Percentiles rank a stretch among this genome's conserved stretches.
These are phyloP conservation scores for Pecten maximus DNA, from an alignment of 2,888 invertebrate species.

Conservation along the genomic window DNA sequence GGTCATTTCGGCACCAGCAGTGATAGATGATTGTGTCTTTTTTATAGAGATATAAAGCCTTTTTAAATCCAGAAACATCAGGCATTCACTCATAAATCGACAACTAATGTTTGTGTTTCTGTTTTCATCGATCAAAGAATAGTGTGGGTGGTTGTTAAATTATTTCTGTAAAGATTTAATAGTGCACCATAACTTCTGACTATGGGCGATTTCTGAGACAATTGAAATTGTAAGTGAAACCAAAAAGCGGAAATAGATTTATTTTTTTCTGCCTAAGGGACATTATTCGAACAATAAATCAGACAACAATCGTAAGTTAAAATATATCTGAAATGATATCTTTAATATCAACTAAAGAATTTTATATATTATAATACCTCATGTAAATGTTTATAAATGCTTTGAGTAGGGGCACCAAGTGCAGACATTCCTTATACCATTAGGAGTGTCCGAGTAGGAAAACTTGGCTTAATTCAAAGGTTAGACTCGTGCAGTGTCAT, in stretches of 20 bases:
- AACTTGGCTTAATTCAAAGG: background rate
- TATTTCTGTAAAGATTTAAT: no score
- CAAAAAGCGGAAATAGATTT: background rate
- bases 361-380: background rate
- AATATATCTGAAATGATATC: background rate
- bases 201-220: no score
- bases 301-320: background rate
- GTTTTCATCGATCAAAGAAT: background rate
- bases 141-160: background rate
- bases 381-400: background rate
- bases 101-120: background rate
- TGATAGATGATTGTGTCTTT: background rate
- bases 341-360: background rate
- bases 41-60: background rate
- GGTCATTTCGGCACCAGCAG: background rate
- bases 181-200: no score
- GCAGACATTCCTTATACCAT: background rate
- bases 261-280: background rate
- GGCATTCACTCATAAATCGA: background rate
- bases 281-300: no score
- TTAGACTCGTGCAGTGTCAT: background rate
- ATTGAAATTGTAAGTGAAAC: no score
- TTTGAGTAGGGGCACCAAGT: background rate
- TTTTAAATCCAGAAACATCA: background rate
- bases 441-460: background rate